Base-by-base conservation (phyloP, 2,113 vertebrate species). In the Alouatta palliata region DNA sequence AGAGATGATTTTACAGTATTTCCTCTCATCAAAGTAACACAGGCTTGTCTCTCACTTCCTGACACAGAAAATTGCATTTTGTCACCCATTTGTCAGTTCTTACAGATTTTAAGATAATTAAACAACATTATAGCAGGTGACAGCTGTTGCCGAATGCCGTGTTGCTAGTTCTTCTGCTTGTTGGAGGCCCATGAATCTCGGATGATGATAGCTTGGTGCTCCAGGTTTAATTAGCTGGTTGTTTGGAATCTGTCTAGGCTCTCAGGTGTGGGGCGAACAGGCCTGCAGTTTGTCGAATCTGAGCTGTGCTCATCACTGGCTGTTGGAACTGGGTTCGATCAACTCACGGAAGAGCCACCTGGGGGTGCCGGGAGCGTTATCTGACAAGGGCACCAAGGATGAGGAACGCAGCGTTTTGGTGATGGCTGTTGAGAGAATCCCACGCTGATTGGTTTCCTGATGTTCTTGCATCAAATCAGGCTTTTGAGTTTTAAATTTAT, bases 81-180 rank as follows among this genome's bases (percentile, higher is more conserved):
- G 98, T 98, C 97, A 98, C 96, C 97, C 98, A 97, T 98, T 97
- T 98, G 97, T 97, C 98, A 98, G 98, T 97, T 97, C 97, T 98
- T 97, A 97, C 97, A 98, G 97, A 98, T 98, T 97, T 97, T 97
- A 96, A 98, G 97, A 98, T 98, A 98, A 98, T 98, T 98, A 98
- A 98, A 95, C 96, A 96, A 98, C 97, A 97, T 98, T 97, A 98
- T 94, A 97, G 96, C 91, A 98, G 97, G 97, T 97, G 98, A 92
- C 97, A 97, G 85, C 88, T 30, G 20, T 96, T 97, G 94, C 97
- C 66, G 49, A 95, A 92, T 86, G 93, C 97, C 25, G 35, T 58
- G 84, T 97, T 54, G 82, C 89, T 88, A 61, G 95, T 95, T 68
- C 89, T 94, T 81, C 87, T 96, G 1, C 16, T 80, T 94, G 93